A percentile compares a stretch with the other conserved stretches of the same genome.
These are phyloP conservation scores for Norana najaformis DNA, from an alignment of 2,888 invertebrate species.

Conservation along the genomic window DNA sequence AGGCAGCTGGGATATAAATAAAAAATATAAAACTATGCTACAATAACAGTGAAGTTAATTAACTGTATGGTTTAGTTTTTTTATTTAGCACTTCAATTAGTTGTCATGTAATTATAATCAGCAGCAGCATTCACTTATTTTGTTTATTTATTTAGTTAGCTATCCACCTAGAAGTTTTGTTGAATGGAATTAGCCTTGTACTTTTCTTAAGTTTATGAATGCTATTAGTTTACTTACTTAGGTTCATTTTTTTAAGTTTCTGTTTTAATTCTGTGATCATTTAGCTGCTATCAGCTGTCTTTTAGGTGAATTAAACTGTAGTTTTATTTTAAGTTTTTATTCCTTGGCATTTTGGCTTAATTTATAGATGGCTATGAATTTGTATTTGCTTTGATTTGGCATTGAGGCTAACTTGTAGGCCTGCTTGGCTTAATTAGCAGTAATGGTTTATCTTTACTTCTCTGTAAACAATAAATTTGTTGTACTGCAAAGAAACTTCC, in stretches of 20 bases:
- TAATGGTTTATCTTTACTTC: background rate
- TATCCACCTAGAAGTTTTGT: background rate
- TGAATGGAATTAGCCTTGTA: background rate
- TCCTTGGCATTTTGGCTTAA: background rate
- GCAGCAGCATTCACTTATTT: too few species aligned
- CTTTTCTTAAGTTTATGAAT: background rate
- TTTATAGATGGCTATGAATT: background rate
- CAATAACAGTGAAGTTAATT: too few species aligned
- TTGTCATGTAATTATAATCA: too few species aligned
- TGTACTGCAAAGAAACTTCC: too few species aligned
- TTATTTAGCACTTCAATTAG: too few species aligned
- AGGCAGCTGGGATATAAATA: too few species aligned
- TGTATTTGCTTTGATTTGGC: background rate
- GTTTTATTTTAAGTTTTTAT: background rate
- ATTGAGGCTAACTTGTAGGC: background rate
- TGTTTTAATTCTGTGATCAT: background rate
- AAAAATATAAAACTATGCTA: too few species aligned
- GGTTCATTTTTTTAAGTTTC: background rate
- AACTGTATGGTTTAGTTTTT: too few species aligned
- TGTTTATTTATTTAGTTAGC: too few species aligned
- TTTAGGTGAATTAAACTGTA: background rate
- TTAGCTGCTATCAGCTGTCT: background rate
- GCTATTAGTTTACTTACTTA: background rate
- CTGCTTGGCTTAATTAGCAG: background rate
- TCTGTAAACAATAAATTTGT: background rate